phyloP scores from a whole-genome alignment of 92 coral and sea anemone species.

The Heteractis magnifica region DNA sequence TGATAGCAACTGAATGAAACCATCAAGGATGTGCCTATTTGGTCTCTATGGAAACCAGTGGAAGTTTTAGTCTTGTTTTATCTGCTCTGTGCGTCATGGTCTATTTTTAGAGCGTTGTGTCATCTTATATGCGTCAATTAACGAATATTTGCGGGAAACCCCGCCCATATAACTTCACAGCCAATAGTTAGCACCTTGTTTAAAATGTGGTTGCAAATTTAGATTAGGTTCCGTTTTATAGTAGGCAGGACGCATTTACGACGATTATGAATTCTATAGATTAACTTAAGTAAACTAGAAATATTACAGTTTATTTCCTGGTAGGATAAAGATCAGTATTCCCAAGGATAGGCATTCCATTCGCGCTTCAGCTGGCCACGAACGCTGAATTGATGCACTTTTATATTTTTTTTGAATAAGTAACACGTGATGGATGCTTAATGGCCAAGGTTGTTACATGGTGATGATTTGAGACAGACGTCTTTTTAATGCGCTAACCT shows the following conservation, averaged over 20 bases:
- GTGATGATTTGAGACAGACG: conserved; percentile 36
- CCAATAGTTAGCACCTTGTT: not conserved
- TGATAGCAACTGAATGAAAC: too few species aligned
- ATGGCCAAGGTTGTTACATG: conserved; percentile 14
- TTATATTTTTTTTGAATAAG: too few species aligned
- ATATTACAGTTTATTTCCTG: not conserved
- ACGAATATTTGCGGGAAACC: conserved; percentile 7
- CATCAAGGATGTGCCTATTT: not conserved
- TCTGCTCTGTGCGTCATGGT: not conserved
- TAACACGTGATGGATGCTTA: conserved; percentile 26
- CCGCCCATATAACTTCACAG: not conserved
- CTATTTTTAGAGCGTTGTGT: not conserved
- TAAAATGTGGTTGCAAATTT: not conserved
- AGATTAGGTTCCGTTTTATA: not conserved
- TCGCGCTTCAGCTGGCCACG: not conserved
- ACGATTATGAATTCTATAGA: not conserved
- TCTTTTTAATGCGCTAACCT: conserved; percentile 36
- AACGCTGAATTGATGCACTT: too few species aligned
- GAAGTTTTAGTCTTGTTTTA: not conserved
- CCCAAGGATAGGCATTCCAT: not conserved
- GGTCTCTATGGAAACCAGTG: not conserved
- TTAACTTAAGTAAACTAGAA: not conserved
- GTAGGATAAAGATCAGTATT: not conserved
- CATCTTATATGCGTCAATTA: not conserved
- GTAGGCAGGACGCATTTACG: not conserved